Conservation (phyloP, 2,797 vertebrate species). For the Perodicticus potto region DNA sequence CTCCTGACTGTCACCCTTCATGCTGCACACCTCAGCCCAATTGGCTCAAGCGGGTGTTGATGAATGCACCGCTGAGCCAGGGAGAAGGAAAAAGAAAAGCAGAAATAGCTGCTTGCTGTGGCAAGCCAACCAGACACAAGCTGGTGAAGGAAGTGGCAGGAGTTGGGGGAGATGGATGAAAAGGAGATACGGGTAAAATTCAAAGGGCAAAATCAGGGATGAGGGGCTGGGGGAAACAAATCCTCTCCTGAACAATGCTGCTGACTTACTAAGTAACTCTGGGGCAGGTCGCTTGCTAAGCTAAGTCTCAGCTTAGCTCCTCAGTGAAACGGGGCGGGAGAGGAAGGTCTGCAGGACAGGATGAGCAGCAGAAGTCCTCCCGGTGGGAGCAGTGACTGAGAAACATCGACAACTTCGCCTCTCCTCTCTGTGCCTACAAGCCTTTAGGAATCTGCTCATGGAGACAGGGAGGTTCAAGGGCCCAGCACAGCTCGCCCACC, state of each 20-base stretch:
- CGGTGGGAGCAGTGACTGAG: rapidly evolving
- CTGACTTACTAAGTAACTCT: background rate
- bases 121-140: background rate
- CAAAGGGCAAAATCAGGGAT: background rate
- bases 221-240: background rate
- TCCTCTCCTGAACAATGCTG: background rate
- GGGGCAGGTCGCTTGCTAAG: background rate
- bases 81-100: slow-evolving; percentile 38
- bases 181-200: background rate
- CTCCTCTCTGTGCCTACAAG: background rate
- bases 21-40: background rate
- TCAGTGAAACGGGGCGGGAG: background rate
- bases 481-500: background rate
- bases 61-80: background rate
- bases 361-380: background rate
- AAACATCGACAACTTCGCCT: background rate
- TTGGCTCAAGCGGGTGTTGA: slow-evolving; percentile 60
- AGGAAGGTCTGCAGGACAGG: background rate
- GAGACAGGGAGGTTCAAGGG: background rate
- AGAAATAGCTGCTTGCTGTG: background rate
- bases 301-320: background rate
- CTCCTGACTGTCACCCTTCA: background rate
- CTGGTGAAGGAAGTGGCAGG: background rate
- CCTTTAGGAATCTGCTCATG: slow-evolving; percentile 13
- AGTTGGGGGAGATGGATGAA: background rate